phyloP scores from a whole-genome alignment of 1,140 invertebrate species.

The Cydia fagiglandana region DNA sequence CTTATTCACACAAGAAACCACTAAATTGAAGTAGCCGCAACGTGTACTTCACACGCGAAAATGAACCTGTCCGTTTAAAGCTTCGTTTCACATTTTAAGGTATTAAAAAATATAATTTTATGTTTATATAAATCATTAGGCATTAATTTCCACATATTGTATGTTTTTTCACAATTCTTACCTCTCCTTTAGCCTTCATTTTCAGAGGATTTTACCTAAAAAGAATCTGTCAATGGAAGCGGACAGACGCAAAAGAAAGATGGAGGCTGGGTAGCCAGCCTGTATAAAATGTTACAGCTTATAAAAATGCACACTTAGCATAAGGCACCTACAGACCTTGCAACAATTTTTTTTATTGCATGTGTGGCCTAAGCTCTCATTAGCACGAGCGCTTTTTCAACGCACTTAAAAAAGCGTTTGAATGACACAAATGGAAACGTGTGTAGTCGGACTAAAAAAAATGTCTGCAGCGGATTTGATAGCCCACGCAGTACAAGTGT shows the following conservation, averaged over 20 bases:
- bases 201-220: conserved; percentile 60
- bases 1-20: background rate
- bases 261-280: conserved; percentile 39
- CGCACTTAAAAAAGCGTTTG: no score
- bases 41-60: conserved; percentile 41
- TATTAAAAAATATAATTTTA: background rate
- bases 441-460: no score
- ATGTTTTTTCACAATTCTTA: conserved; percentile 52
- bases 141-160: conserved; percentile 26
- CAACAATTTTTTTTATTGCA: no score
- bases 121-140: background rate
- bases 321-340: background rate
- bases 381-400: no score
- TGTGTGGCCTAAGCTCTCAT: no score
- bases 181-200: conserved; percentile 78
- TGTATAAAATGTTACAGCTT: background rate
- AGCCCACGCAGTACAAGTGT: no score
- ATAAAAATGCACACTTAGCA: background rate
- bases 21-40: conserved; percentile 35
- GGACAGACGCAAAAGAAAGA: conserved; percentile 61
- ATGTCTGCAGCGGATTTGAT: no score
- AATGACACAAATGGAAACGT: no score
- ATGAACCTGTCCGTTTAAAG: conserved; percentile 8
- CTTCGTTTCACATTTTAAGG: background rate
- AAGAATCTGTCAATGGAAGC: conserved; percentile 72